A percentile compares a stretch with the other conserved stretches of the same genome.
phyloP scores from a whole-genome alignment of 2,888 invertebrate genomes.

The Danaus chrysippus region DNA sequence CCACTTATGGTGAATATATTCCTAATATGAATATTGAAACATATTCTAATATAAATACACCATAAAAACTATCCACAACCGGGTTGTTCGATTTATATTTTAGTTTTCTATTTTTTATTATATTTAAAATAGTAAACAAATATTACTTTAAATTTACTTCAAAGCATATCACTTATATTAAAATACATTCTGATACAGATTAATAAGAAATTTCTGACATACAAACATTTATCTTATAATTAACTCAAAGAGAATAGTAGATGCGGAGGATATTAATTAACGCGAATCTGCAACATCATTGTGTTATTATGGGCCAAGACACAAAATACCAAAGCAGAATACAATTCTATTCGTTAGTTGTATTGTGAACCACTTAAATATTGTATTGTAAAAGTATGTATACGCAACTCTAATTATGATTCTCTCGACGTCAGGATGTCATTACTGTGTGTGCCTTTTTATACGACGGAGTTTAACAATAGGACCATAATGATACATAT shows the following conservation, averaged over 20 bases:
- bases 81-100: too few species aligned
- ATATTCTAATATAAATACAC: too few species aligned
- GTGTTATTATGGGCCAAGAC: constrained; percentile 16
- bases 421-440: constrained; percentile 7
- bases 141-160: too few species aligned
- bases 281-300: constrained; percentile 14
- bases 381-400: constrained; percentile 20
- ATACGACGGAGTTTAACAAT: not conserved
- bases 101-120: too few species aligned
- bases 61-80: too few species aligned
- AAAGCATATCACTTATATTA: too few species aligned
- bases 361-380: constrained; percentile 21
- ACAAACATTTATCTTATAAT: not conserved
- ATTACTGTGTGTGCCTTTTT: constrained; percentile 11
- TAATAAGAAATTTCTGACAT: not conserved
- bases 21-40: too few species aligned
- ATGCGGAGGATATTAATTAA: constrained; percentile 18
- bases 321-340: constrained; percentile 12
- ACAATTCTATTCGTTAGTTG: constrained; percentile 27
- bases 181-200: not conserved
- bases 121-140: too few species aligned
- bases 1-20: too few species aligned
- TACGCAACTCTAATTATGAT: constrained; percentile 10
- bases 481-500: not conserved
- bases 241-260: constrained; percentile 8